Conservation (phyloP, 2,797 vertebrate genomes). For the Takifugu rubripes region DNA sequence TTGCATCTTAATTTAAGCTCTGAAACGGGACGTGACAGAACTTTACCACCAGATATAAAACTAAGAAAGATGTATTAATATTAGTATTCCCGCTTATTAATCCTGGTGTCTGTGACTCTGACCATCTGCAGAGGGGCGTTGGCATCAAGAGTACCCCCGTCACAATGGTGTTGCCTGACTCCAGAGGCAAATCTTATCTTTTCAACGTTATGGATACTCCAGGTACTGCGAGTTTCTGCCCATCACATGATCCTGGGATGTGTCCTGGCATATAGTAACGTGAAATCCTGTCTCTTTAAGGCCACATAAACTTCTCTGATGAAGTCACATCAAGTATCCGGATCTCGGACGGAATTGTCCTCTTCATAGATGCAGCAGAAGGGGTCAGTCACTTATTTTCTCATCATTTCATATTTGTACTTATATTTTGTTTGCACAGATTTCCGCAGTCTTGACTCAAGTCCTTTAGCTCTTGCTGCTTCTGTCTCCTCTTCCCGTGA, state of each 20-base stretch:
- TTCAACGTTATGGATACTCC: constrained; percentile 99
- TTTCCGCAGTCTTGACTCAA: no score
- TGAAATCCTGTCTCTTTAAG: constrained; percentile 59
- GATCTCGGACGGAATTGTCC: constrained; percentile 93
- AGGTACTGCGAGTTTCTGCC: constrained; percentile 68
- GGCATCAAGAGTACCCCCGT: constrained; percentile 98
- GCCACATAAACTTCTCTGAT: constrained; percentile 97
- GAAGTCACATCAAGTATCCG: constrained; percentile 95
- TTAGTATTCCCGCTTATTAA: neutral
- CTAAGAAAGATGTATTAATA: neutral
- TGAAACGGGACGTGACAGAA: neutral
- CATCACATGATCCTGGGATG: no score
- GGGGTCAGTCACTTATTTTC: constrained; percentile 80
- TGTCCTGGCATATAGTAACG: neutral
- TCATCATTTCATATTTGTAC: neutral
- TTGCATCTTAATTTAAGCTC: neutral
- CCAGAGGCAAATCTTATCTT: constrained; percentile 96
- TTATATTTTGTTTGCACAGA: no score
- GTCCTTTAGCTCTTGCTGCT: no score
- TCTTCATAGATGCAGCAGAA: constrained; percentile 97
- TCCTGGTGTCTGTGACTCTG: constrained; percentile 5
- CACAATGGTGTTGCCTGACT: constrained; percentile 95
- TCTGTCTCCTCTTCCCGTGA: no score
- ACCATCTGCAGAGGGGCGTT: constrained; percentile 85
- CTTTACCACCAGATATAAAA: neutral